Evolutionary conservation across 2,113 vertebrate species (phyloP).

Genomic region (Alligator sinensis): DNA sequence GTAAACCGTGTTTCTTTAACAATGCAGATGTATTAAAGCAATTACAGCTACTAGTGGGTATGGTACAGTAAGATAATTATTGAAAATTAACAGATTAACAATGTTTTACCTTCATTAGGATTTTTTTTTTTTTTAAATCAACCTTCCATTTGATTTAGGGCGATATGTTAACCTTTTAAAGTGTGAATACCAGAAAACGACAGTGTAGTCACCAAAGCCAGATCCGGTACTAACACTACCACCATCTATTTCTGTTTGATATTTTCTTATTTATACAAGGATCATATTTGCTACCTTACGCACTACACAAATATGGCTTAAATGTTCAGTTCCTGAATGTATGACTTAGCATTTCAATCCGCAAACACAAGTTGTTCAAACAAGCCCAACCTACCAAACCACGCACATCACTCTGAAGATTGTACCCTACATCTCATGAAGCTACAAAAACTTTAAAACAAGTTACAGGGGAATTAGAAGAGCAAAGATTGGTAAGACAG

Average conservation of each 20-base stretch:
- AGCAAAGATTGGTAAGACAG: too few species aligned
- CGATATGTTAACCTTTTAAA: background rate
- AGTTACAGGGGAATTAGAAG: too few species aligned
- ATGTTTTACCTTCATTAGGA: background rate
- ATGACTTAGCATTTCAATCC: background rate
- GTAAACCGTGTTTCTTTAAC: background rate
- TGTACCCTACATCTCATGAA: too few species aligned
- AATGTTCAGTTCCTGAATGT: background rate
- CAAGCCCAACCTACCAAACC: background rate
- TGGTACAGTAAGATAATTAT: fast-evolving
- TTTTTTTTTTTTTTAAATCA: background rate
- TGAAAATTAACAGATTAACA: background rate
- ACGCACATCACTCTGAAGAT: background rate
- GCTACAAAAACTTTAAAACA: too few species aligned
- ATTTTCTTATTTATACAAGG: background rate
- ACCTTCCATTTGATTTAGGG: background rate
- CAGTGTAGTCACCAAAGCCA: background rate
- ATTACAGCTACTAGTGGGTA: background rate
- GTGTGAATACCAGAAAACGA: background rate
- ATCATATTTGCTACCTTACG: background rate
- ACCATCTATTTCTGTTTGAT: background rate
- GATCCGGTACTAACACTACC: background rate
- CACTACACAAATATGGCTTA: background rate
- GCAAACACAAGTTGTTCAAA: background rate
- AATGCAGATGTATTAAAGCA: background rate